phyloP scores from a whole-genome alignment of 2,888 invertebrate genomes.

The Steinernema carpocapsae region DNA sequence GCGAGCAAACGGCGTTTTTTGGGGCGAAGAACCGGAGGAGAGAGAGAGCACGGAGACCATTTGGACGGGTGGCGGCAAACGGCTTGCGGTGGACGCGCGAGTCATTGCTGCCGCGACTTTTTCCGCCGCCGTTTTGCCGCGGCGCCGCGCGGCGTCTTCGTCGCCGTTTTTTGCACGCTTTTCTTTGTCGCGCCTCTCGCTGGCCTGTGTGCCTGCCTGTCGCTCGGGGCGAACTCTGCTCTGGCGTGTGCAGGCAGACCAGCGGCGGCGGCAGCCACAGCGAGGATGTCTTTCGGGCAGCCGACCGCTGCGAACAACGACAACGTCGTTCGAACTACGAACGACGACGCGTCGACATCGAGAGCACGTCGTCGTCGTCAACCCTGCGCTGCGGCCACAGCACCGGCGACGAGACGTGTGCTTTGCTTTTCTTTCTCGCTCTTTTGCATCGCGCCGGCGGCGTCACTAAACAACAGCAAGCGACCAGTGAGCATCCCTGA shows the following conservation, averaged over 20 bases:
- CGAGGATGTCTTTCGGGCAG: not conserved
- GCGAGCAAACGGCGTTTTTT: constrained; percentile 23
- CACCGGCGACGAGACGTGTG: constrained; percentile 16
- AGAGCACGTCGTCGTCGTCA: not conserved
- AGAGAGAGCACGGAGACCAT: no score
- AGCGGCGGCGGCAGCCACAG: no score
- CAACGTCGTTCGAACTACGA: not conserved
- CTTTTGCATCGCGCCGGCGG: constrained; percentile 25
- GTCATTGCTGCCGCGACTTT: no score
- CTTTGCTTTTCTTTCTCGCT: constrained; percentile 32
- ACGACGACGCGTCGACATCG: not conserved
- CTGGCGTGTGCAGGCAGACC: no score
- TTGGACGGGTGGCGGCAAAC: no score
- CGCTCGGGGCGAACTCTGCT: not conserved
- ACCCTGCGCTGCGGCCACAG: not conserved
- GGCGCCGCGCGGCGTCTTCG: constrained; percentile 1
- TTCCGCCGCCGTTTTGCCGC: not conserved
- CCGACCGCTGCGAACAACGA: not conserved
- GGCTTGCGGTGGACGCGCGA: no score
- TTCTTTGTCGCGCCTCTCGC: not conserved
- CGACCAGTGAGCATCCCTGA: constrained; percentile 26
- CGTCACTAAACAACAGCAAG: constrained; percentile 29
- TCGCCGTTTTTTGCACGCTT: not conserved
- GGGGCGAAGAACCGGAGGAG: not conserved
- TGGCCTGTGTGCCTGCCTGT: not conserved